These are phyloP conservation scores for Lysiphlebus fabarum DNA, from an alignment of 1,140 invertebrate genomes.

Conservation along the genomic window DNA sequence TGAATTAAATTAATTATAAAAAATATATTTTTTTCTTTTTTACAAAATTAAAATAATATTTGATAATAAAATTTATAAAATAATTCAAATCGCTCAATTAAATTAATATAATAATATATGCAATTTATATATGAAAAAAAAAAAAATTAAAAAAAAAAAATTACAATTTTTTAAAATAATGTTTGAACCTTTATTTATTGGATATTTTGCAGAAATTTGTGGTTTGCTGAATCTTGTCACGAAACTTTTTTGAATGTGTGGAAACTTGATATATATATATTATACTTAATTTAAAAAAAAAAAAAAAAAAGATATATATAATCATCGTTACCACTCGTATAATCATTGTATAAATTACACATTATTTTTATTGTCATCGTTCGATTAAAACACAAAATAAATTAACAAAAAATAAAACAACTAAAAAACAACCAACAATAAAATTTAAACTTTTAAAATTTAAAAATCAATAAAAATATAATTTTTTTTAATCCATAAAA, in stretches of 20 bases:
- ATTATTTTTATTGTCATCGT: conserved; percentile 43
- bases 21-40: no score
- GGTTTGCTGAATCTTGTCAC: conserved; percentile 57
- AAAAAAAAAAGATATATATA: conserved; percentile 31
- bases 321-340: conserved; percentile 49
- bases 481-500: no score
- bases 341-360: conserved; percentile 58
- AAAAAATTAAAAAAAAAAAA: conserved; percentile 29
- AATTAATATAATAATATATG: conserved; percentile 39
- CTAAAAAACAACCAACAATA: no score
- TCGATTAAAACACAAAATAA: conserved; percentile 40
- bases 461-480: no score
- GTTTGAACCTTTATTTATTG: conserved; percentile 53
- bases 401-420: no score
- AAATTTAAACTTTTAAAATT: no score
- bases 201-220: conserved; percentile 56
- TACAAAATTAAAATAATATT: no score
- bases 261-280: conserved; percentile 42
- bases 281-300: conserved; percentile 33
- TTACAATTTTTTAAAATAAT: conserved; percentile 46
- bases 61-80: no score
- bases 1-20: background rate
- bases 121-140: conserved; percentile 32
- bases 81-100: conserved; percentile 33
- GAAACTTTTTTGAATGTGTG: conserved; percentile 53